Percentiles rank a stretch among this genome's conserved stretches.
Conservation (phyloP, 37 sponge, comb jelly and placozoan species). For the Mnemiopsis leidyi region DNA sequence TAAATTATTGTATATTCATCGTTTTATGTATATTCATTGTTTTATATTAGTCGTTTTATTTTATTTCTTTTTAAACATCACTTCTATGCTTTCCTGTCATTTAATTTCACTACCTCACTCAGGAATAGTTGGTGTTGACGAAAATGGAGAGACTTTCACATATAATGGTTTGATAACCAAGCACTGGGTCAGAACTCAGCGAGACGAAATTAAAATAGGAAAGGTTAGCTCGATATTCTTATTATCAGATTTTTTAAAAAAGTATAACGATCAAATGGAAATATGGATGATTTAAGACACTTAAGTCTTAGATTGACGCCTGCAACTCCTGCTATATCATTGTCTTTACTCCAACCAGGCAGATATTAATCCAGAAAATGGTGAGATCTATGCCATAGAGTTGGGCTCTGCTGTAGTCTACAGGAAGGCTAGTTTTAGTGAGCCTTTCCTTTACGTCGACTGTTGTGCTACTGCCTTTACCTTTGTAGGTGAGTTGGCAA, state of each 20-base stretch:
- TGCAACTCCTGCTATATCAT: too few species aligned
- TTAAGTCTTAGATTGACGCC: too few species aligned
- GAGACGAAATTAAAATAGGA: not conserved
- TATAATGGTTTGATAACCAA: constrained; percentile 35
- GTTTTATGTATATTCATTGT: too few species aligned
- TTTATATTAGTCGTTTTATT: too few species aligned
- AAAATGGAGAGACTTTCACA: not conserved
- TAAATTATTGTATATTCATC: too few species aligned
- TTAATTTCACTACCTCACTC: too few species aligned
- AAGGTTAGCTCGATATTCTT: not conserved
- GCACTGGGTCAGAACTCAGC: not conserved
- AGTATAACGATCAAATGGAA: too few species aligned
- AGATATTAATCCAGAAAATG: constrained; percentile 2
- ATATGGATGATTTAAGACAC: too few species aligned
- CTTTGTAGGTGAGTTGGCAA: constrained; percentile 35
- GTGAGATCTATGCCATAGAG: constrained; percentile 4
- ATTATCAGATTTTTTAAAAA: too few species aligned
- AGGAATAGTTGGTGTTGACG: constrained; percentile 10
- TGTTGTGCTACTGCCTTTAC: constrained; percentile 58
- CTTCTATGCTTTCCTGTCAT: too few species aligned
- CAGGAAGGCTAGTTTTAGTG: constrained; percentile 18
- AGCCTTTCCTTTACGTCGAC: constrained; percentile 4
- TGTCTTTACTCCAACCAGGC: not conserved
- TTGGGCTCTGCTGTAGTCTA: constrained; percentile 27
- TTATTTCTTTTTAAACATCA: too few species aligned